Percentiles rank a stretch among this genome's conserved stretches.
phyloP scores from a whole-genome alignment of 2,797 vertebrate genomes.

The Salmo trutta region DNA sequence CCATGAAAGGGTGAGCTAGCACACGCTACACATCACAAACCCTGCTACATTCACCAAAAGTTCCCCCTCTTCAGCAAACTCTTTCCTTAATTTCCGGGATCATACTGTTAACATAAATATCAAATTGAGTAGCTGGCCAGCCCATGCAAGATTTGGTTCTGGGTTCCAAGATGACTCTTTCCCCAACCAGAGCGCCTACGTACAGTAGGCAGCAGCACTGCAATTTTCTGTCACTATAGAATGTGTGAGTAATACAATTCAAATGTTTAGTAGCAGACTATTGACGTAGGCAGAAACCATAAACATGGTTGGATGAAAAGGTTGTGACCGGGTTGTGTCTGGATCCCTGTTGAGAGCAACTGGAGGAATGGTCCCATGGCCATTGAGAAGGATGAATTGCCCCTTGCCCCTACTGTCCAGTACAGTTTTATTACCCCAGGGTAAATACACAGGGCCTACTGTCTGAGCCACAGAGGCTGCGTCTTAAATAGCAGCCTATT shows the following conservation, averaged over 20 bases:
- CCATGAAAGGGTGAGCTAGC: not conserved
- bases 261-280: slow-evolving; percentile 13
- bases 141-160: not conserved
- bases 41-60: not conserved
- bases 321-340: slow-evolving; percentile 35
- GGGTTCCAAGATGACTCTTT: not conserved
- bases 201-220: not conserved
- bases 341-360: slow-evolving; percentile 38
- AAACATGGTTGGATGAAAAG: slow-evolving; percentile 51
- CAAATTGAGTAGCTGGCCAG: not conserved
- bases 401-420: slow-evolving; percentile 34
- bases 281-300: slow-evolving; percentile 40
- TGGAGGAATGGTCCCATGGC: slow-evolving; percentile 26
- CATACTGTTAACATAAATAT: not conserved
- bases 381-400: slow-evolving; percentile 45
- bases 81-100: not conserved
- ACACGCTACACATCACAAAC: not conserved
- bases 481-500: not conserved
- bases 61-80: not conserved
- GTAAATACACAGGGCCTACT: slow-evolving; percentile 55
- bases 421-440: slow-evolving; percentile 59
- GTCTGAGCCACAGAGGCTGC: slow-evolving; percentile 9
- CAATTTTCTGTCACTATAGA: slow-evolving; percentile 22
- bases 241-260: slow-evolving; percentile 33
- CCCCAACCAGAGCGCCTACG: not conserved